Evolutionary conservation across 2,113 vertebrate species (phyloP).

Genomic region (Peromyscus leucopus): DNA sequence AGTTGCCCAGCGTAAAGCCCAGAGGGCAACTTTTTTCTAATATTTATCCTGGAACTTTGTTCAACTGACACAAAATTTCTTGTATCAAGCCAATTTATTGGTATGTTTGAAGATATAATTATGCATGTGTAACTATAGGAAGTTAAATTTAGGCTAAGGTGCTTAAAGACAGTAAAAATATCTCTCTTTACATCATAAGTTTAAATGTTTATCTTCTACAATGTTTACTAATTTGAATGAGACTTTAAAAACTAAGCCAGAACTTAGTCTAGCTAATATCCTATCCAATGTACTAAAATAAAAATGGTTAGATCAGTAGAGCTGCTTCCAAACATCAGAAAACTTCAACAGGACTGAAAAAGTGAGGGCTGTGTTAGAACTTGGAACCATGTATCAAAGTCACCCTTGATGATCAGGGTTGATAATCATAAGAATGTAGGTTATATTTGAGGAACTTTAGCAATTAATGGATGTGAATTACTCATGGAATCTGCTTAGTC

Average conservation of each 20-base stretch:
- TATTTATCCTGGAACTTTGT: not conserved
- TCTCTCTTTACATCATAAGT: not conserved
- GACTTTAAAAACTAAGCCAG: not conserved
- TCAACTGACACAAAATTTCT: not conserved
- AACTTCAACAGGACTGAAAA: not conserved
- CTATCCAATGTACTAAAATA: slow-evolving; percentile 11
- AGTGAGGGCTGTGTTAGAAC: no score
- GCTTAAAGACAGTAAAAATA: not conserved
- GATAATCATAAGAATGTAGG: not conserved
- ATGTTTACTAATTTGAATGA: not conserved
- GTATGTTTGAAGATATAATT: not conserved
- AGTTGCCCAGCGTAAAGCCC: not conserved
- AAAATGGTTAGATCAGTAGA: not conserved
- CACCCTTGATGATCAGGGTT: not conserved
- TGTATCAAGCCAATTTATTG: not conserved
- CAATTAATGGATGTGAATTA: not conserved
- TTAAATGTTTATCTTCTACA: not conserved
- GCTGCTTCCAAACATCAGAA: not conserved
- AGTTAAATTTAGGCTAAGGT: not conserved
- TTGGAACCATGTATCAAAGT: fast-evolving
- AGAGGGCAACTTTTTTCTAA: not conserved
- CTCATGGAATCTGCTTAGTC: not conserved
- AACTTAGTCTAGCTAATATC: not conserved
- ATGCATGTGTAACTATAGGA: not conserved
- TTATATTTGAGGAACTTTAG: not conserved